Evolutionary conservation across 1,140 invertebrate genomes (phyloP).

Genomic region (Thaumetopoea pityocampa): DNA sequence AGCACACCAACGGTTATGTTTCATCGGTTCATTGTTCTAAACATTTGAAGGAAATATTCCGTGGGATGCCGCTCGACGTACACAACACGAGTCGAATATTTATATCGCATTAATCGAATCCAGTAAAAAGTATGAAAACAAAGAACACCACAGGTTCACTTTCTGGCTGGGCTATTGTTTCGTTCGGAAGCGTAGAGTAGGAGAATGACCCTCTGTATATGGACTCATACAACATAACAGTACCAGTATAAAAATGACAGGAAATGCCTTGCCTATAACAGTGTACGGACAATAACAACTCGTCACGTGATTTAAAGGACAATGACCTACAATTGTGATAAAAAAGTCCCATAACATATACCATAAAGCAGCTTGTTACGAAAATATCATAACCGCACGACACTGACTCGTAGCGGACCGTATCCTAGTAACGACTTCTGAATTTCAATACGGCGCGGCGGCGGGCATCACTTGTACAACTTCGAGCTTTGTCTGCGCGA

Average conservation of each 20-base stretch:
- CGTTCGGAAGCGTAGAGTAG: constrained; percentile 30
- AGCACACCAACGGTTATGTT: constrained; percentile 7
- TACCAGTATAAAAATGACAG: constrained; percentile 51
- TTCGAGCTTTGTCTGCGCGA: not conserved
- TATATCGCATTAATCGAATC: constrained; percentile 56
- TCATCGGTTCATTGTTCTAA: constrained; percentile 54
- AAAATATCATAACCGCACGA: constrained; percentile 32
- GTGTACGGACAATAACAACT: constrained; percentile 21
- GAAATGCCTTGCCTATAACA: constrained; percentile 44
- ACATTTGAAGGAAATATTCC: constrained; percentile 57
- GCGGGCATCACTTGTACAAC: not conserved
- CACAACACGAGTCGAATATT: constrained; percentile 60
- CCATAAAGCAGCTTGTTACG: no score
- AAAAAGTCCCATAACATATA: constrained; percentile 10
- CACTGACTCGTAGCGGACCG: constrained; percentile 27
- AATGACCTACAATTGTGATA: constrained; percentile 29
- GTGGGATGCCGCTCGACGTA: constrained; percentile 48
- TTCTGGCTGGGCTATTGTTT: constrained; percentile 60
- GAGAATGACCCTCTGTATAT: constrained; percentile 61
- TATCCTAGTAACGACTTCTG: constrained; percentile 64
- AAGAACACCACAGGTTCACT: constrained; percentile 50
- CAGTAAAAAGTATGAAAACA: constrained; percentile 47
- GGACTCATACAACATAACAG: constrained; percentile 54
- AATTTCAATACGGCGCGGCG: constrained; percentile 56
- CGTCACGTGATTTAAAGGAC: constrained; percentile 33